phyloP scores from a whole-genome alignment of 1,140 invertebrate genomes.

The Lerema accius region DNA sequence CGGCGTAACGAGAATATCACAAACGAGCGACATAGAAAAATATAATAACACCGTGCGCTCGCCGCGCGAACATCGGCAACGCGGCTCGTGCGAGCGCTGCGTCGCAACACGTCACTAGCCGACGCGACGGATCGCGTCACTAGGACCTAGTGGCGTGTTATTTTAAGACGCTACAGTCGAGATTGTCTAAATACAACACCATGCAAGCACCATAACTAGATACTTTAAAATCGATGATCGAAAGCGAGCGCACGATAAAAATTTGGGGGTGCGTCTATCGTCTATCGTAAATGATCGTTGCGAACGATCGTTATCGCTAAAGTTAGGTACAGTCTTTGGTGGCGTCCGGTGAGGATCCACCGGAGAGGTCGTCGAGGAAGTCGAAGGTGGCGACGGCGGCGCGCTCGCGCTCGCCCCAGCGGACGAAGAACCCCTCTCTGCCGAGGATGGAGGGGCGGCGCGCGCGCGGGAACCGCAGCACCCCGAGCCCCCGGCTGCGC shows the following conservation, averaged over 20 bases:
- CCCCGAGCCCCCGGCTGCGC: constrained; percentile 71
- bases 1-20: constrained; percentile 50
- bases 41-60: constrained; percentile 49
- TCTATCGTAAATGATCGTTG: constrained; percentile 9
- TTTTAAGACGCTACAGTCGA: constrained; percentile 18
- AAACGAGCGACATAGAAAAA: constrained; percentile 68
- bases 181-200: constrained; percentile 25
- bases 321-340: constrained; percentile 71
- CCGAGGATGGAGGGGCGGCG: constrained; percentile 88
- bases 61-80: not conserved
- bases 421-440: constrained; percentile 88
- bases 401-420: constrained; percentile 89
- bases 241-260: constrained; percentile 39
- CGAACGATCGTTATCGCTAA: constrained; percentile 43
- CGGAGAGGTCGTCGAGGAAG: constrained; percentile 88
- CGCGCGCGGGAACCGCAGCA: constrained; percentile 76
- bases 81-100: no score
- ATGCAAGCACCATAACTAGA: constrained; percentile 17
- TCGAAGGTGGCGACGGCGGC: constrained; percentile 91
- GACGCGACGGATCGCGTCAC: constrained; percentile 2
- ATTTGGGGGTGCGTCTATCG: constrained; percentile 25
- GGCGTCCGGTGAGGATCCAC: constrained; percentile 82
- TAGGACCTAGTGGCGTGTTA: constrained; percentile 2
- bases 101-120: not conserved
- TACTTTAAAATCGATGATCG: not conserved